Base-by-base conservation (phyloP, 2,888 invertebrate species). In the Agrotis puta region DNA sequence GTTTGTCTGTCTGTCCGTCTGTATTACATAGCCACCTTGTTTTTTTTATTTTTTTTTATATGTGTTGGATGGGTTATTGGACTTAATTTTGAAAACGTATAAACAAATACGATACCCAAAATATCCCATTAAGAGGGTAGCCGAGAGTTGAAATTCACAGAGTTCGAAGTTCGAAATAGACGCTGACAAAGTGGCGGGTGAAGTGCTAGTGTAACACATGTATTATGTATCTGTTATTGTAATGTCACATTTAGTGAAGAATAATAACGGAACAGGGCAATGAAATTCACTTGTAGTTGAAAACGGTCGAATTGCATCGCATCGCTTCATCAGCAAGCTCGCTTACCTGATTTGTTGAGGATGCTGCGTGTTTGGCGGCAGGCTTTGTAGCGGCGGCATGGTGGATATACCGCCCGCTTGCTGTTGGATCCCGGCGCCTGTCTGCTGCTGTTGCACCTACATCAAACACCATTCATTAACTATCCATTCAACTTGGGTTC, bases 331-430 rank as follows among this genome's bases (percentile, higher is more conserved):
- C 9, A 9, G 33, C 9, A 33, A 33, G 33, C 9, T 33, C 33
- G 9, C 24, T 59, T 87, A 96, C 93, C 96, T 96, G 65, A 97
- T 94, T 85, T 97, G 97, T 80, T 96, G 97, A 62, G 95, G 97
- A 86, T 96, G 97, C 88, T 97, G 97, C 0, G 93, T 81, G 79
- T 96, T 96, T 0, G 96, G 96, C 13, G 97, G 97, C 14, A 97
- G 94, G 81, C 97, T 97, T 78, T 98, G 98, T 87, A 98, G 94
- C 0, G 98, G 97, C 6, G 98, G 97, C 98, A 98, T 98, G 9
- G 97, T 97, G 3, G 98, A 97, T 70, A 98, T 97, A 96, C 97
- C 82, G 0, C 97, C 97, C 2, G 96, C 91, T 79, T 96, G 96
- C 70, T 94, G 94, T 77, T 95, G 95, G 14, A 94, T 90, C 0